Conservation (phyloP, 2,113 vertebrate species). For the Rhadina sibilatrix region DNA sequence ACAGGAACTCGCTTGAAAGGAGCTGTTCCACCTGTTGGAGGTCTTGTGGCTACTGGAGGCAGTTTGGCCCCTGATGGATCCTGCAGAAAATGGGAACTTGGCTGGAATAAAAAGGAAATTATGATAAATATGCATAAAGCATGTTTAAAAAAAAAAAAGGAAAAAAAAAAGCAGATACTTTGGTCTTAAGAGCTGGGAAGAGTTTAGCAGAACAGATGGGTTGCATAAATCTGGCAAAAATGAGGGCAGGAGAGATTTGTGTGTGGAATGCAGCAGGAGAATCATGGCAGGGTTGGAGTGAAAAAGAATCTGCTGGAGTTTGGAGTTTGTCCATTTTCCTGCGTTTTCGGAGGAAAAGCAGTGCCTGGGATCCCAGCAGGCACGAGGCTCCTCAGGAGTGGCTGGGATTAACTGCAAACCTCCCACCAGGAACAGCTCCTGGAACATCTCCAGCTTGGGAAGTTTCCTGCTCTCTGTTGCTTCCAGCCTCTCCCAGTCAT, state of each 20-base stretch:
- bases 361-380: neutral
- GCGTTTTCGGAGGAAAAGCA: neutral
- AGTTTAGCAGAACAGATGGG: constrained; percentile 43
- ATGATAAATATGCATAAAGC: neutral
- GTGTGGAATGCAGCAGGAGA: neutral
- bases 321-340: neutral
- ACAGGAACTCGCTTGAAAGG: neutral
- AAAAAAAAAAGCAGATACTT: neutral
- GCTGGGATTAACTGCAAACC: neutral
- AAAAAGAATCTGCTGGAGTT: neutral
- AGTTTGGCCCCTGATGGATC: neutral
- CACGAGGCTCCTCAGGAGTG: neutral
- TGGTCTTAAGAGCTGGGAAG: neutral
- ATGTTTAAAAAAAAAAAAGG: too few relatives aligned
- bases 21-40: neutral
- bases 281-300: neutral
- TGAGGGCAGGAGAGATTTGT: constrained; percentile 20
- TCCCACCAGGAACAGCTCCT: accelerated
- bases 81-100: neutral
- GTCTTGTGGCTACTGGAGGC: neutral
- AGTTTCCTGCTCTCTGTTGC: neutral
- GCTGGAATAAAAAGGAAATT: neutral
- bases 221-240: constrained; percentile 21
- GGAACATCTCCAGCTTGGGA: neutral
- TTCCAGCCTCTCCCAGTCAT: neutral